A percentile compares a stretch with the other conserved stretches of the same genome.
These are phyloP conservation scores for Dufourea novaeangliae DNA, from an alignment of 1,140 invertebrate genomes.

Conservation along the genomic window DNA sequence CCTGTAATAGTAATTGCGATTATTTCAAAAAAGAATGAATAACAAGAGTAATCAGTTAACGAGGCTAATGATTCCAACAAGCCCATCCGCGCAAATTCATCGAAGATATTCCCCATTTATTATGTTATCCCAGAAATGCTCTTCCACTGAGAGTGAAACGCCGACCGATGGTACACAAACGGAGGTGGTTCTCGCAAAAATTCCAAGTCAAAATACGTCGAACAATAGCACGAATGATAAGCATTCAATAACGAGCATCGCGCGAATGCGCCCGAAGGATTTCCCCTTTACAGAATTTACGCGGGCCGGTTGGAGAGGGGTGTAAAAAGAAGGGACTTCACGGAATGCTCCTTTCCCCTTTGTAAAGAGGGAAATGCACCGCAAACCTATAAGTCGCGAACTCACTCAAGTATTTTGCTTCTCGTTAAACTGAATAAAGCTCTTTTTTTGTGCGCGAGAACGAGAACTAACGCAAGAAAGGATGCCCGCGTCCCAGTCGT, in stretches of 20 bases:
- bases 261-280: neutral
- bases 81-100: neutral
- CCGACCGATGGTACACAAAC: neutral
- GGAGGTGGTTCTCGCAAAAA: neutral
- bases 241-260: slow-evolving; percentile 27
- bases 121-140: neutral
- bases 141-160: too few relatives aligned
- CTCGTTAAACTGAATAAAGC: slow-evolving; percentile 64
- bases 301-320: too few relatives aligned
- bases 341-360: slow-evolving; percentile 23
- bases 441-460: slow-evolving; percentile 28
- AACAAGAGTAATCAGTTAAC: neutral
- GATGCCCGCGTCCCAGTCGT: slow-evolving; percentile 27
- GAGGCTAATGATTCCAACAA: neutral
- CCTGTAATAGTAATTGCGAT: too few relatives aligned
- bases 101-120: neutral
- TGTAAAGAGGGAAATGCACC: slow-evolving; percentile 13
- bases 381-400: slow-evolving; percentile 30
- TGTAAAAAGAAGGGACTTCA: neutral
- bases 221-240: slow-evolving; percentile 15
- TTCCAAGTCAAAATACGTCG: neutral
- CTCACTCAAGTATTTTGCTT: slow-evolving; percentile 51
- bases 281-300: neutral
- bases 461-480: slow-evolving; percentile 42
- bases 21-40: too few relatives aligned